phyloP scores from a whole-genome alignment of 2,113 vertebrate genomes.

The Lagopus muta region DNA sequence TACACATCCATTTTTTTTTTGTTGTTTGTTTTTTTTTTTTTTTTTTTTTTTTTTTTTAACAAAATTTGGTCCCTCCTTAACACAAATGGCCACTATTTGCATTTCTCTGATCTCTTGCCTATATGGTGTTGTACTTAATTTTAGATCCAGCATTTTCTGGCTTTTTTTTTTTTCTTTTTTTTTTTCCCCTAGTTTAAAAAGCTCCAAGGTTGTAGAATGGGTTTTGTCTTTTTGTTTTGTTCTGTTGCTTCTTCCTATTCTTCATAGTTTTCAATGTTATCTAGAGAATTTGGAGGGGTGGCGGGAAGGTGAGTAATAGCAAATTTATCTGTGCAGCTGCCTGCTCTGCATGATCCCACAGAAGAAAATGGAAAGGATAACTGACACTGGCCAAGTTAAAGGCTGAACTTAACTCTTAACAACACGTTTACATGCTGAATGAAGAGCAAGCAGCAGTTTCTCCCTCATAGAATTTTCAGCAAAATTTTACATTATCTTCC shows the following conservation, averaged over 20 bases:
- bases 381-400: constrained; percentile 55
- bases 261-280: constrained; percentile 33
- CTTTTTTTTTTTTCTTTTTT: neutral
- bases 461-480: neutral
- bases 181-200: constrained; percentile 64
- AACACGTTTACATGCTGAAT: constrained; percentile 1
- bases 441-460: neutral
- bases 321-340: neutral
- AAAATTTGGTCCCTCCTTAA: neutral
- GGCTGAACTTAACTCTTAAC: constrained; percentile 55
- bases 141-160: constrained; percentile 21
- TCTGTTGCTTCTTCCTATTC: neutral
- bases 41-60: neutral
- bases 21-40: no score
- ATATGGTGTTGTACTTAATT: constrained; percentile 51
- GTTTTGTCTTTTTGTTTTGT: neutral
- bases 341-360: neutral
- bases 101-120: constrained; percentile 41
- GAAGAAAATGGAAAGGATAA: constrained; percentile 58
- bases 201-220: neutral
- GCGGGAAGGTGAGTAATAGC: neutral
- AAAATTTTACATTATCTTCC: constrained; percentile 39
- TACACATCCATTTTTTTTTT: no score
- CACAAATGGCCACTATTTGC: neutral
- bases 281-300: neutral